Evolutionary conservation across 2,888 invertebrate species (phyloP).

Genomic region (Callimorpha dominula): DNA sequence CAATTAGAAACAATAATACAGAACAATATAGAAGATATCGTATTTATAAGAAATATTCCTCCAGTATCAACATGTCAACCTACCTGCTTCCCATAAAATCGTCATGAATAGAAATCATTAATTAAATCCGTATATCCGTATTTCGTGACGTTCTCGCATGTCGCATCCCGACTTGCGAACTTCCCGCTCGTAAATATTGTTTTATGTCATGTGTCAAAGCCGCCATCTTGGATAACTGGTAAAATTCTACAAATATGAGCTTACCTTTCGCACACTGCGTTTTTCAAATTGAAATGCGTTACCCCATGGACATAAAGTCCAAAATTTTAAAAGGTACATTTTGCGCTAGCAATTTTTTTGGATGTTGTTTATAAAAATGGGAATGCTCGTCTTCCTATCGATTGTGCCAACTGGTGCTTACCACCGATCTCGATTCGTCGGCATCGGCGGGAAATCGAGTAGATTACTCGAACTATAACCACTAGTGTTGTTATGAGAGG

Average conservation of each 20-base stretch:
- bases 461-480: conserved; percentile 66
- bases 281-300: conserved; percentile 60
- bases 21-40: conserved; percentile 23
- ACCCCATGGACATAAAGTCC: conserved; percentile 65
- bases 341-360: conserved; percentile 50
- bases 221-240: conserved; percentile 77
- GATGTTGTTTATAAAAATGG: conserved; percentile 70
- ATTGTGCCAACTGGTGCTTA: conserved; percentile 86
- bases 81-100: conserved; percentile 69
- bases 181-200: conserved; percentile 80
- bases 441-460: conserved; percentile 74
- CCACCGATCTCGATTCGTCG: conserved; percentile 80
- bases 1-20: conserved; percentile 13
- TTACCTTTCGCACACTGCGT: conserved; percentile 53
- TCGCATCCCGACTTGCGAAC: conserved; percentile 80
- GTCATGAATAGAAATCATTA: conserved; percentile 82
- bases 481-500: conserved; percentile 53
- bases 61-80: conserved; percentile 51
- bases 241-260: conserved; percentile 64
- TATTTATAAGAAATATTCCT: conserved; percentile 37
- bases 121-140: conserved; percentile 75
- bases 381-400: conserved; percentile 76
- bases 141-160: conserved; percentile 83
- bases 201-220: conserved; percentile 84
- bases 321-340: conserved; percentile 57